A percentile compares a stretch with the other conserved stretches of the same genome.
These are phyloP conservation scores for Bruchidius siliquastri DNA, from an alignment of 2,888 invertebrate genomes.

Conservation along the genomic window DNA sequence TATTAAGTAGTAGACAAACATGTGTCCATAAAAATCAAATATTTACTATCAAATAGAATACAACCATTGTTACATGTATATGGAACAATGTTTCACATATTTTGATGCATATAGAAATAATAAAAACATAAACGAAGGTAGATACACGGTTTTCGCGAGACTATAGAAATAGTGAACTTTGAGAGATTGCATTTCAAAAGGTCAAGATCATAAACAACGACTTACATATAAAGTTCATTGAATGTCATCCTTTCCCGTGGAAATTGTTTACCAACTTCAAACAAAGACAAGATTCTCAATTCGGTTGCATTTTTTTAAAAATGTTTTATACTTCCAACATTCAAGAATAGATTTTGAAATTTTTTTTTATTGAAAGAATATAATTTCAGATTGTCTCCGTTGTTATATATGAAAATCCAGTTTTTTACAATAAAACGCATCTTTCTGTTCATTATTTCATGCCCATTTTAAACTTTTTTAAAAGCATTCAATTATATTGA, in stretches of 20 bases:
- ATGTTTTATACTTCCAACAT: no score
- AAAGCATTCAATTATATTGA: no score
- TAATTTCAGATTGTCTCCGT: no score
- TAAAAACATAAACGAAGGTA: background rate
- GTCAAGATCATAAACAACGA: background rate
- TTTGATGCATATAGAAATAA: background rate
- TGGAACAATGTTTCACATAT: background rate
- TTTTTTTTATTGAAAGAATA: no score
- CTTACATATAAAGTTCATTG: background rate
- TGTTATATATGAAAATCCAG: no score
- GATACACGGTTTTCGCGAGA: background rate
- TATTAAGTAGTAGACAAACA: background rate
- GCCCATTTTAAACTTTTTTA: no score
- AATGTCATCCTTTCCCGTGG: background rate
- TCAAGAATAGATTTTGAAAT: no score
- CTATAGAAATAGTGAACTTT: background rate
- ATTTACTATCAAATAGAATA: background rate
- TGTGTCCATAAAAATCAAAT: background rate
- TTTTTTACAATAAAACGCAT: no score
- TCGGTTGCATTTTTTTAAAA: no score
- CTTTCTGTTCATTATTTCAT: no score
- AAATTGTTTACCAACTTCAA: no score
- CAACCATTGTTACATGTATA: background rate
- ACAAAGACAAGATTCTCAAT: no score
- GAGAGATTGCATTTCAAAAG: background rate